Percentiles rank a stretch among this genome's conserved stretches.
phyloP scores from a whole-genome alignment of 1,140 invertebrate genomes.

The Drosophila jambulina region DNA sequence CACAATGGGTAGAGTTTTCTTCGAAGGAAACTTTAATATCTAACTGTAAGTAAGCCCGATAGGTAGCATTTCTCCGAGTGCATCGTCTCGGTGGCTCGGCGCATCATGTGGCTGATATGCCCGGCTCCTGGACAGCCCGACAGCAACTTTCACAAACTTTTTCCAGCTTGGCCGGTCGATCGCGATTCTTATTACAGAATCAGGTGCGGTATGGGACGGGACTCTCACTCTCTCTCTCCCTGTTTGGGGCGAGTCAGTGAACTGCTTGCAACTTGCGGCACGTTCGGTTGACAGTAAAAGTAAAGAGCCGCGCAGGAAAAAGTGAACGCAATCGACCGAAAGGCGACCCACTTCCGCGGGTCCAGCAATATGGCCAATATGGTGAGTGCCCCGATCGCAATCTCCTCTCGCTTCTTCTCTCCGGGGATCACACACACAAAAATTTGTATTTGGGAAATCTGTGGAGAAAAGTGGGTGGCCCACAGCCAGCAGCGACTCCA shows the following conservation, averaged over 20 bases:
- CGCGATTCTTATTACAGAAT: conserved; percentile 80
- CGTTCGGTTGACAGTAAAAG: conserved; percentile 79
- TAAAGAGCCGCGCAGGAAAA: conserved; percentile 58
- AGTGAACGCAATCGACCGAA: conserved; percentile 72
- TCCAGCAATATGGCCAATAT: conserved; percentile 37
- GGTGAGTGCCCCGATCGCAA: conserved; percentile 15
- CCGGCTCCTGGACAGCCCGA: conserved; percentile 67
- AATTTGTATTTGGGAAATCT: conserved; percentile 47
- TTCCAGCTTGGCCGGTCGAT: conserved; percentile 39
- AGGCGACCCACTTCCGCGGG: conserved; percentile 61
- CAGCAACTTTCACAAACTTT: conserved; percentile 79
- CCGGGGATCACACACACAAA: conserved; percentile 25
- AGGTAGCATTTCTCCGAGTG: conserved; percentile 4
- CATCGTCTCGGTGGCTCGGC: conserved; percentile 20
- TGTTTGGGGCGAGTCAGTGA: conserved; percentile 60
- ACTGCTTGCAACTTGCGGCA: conserved; percentile 58
- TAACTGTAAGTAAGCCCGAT: background rate
- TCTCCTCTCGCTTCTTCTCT: conserved; percentile 18
- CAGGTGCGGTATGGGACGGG: conserved; percentile 73
- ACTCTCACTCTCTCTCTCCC: conserved; percentile 50
- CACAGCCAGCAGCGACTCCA: conserved; percentile 59
- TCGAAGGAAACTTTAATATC: background rate
- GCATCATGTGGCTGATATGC: conserved; percentile 73
- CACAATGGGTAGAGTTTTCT: background rate
- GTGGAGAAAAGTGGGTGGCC: conserved; percentile 67